phyloP scores from a whole-genome alignment of 2,113 vertebrate species.

The Noctilio leporinus region DNA sequence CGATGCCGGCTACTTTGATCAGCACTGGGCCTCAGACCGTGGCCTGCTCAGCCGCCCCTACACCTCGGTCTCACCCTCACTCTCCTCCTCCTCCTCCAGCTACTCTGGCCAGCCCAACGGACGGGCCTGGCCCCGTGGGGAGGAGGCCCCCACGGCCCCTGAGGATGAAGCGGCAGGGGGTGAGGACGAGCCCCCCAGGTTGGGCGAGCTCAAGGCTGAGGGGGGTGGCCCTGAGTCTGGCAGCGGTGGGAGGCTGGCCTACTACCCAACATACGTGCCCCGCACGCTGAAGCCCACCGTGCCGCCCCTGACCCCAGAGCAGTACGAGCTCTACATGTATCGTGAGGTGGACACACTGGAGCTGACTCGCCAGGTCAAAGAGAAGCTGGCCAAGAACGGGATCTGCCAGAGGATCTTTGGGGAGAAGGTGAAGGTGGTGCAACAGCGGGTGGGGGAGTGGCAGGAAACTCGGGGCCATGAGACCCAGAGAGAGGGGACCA shows the following conservation, averaged over 20 bases:
- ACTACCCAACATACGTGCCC: conserved; percentile 91
- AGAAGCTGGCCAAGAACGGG: conserved; percentile 98
- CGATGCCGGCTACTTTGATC: conserved; percentile 93
- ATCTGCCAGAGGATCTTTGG: conserved; percentile 99
- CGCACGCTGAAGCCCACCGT: conserved; percentile 94
- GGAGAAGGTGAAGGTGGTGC: conserved; percentile 88
- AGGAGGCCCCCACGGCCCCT: conserved; percentile 78
- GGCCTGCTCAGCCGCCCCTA: conserved; percentile 82
- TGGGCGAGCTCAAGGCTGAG: conserved; percentile 88
- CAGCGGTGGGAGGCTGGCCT: conserved; percentile 80
- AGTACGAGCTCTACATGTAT: conserved; percentile 99
- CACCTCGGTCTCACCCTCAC: conserved; percentile 90
- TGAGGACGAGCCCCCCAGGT: conserved; percentile 84
- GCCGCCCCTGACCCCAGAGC: conserved; percentile 94
- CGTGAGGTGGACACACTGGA: conserved; percentile 97
- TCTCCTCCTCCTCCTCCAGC: conserved; percentile 91
- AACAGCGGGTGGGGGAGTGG: no score
- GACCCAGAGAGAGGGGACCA: no score
- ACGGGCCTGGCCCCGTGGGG: conserved; percentile 85
- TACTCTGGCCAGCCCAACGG: conserved; percentile 84
- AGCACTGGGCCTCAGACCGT: conserved; percentile 94
- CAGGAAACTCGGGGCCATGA: no score
- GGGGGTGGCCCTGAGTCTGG: conserved; percentile 73
- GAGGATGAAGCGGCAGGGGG: conserved; percentile 75
- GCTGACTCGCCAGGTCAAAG: conserved; percentile 96